Evolutionary conservation across 2,113 vertebrate species (phyloP).

Genomic region (Brachirus orientalis): DNA sequence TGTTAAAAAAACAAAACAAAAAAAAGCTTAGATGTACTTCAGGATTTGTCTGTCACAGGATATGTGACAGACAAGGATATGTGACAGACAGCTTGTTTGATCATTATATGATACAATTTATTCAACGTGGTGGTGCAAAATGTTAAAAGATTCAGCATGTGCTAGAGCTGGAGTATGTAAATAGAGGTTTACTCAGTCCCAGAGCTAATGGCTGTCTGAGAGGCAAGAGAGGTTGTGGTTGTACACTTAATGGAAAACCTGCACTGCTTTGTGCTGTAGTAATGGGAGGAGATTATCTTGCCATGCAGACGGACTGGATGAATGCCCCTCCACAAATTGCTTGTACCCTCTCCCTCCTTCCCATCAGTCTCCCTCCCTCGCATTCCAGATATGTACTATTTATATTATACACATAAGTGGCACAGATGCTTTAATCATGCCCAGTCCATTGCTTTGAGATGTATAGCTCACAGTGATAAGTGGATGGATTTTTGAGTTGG

Average conservation of each 20-base stretch:
- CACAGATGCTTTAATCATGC: constrained; percentile 35
- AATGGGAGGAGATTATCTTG: constrained; percentile 78
- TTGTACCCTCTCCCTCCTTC: constrained; percentile 33
- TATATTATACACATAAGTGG: constrained; percentile 31
- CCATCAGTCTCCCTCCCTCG: constrained; percentile 16
- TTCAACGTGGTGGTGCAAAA: constrained; percentile 7
- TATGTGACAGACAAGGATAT: too few species aligned
- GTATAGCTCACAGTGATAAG: not conserved
- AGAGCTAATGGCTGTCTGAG: constrained; percentile 59
- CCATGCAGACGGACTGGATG: constrained; percentile 66
- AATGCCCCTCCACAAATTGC: constrained; percentile 68
- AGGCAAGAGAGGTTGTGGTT: constrained; percentile 50
- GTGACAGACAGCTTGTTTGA: constrained; percentile 26
- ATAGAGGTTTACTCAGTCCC: constrained; percentile 66
- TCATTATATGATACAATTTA: constrained; percentile 42
- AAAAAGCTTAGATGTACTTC: too few species aligned
- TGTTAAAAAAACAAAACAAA: not conserved
- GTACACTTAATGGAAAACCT: constrained; percentile 75
- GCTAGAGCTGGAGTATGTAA: constrained; percentile 50
- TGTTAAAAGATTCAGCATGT: constrained; percentile 34
- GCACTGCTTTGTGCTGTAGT: constrained; percentile 68
- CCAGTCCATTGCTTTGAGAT: not conserved
- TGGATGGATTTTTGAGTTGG: not conserved
- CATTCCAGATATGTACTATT: constrained; percentile 55
- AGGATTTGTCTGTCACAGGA: too few species aligned